Evolutionary conservation across 2,113 vertebrate species (phyloP).

Genomic region (Amblyornis subalaris): DNA sequence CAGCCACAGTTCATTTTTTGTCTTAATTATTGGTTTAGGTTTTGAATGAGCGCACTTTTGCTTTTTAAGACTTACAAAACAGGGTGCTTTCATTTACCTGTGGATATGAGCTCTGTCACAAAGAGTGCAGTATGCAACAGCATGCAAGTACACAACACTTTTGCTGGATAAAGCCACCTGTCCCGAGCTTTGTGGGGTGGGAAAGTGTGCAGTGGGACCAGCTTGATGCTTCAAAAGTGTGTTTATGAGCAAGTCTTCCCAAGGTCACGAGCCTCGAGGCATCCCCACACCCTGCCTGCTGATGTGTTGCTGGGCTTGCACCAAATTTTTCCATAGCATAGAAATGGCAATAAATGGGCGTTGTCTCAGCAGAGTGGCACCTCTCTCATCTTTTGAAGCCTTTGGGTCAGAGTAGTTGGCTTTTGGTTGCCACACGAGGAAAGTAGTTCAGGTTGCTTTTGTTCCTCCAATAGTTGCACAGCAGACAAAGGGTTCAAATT

Average conservation of each 20-base stretch:
- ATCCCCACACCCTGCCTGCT: too few species aligned
- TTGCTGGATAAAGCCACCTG: background rate
- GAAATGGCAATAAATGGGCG: background rate
- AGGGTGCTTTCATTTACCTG: rapidly evolving
- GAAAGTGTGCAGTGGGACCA: background rate
- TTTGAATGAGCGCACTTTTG: background rate
- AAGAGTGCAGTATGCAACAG: background rate
- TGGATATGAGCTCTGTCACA: background rate
- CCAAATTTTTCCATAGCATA: background rate
- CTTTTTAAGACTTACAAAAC: background rate
- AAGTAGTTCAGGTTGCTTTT: background rate
- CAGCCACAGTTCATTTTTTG: background rate
- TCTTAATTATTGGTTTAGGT: background rate
- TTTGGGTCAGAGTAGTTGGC: background rate
- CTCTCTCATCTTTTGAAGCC: background rate
- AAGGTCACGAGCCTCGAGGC: background rate
- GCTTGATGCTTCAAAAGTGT: background rate
- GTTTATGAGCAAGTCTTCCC: background rate
- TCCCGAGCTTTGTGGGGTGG: rapidly evolving
- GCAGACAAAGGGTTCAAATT: background rate
- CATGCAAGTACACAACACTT: background rate
- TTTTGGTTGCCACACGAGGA: background rate
- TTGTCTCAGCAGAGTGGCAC: background rate
- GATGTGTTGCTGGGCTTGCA: background rate
- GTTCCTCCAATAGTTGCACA: background rate